phyloP scores from a whole-genome alignment of 2,888 invertebrate species.

The Perdita meconis region DNA sequence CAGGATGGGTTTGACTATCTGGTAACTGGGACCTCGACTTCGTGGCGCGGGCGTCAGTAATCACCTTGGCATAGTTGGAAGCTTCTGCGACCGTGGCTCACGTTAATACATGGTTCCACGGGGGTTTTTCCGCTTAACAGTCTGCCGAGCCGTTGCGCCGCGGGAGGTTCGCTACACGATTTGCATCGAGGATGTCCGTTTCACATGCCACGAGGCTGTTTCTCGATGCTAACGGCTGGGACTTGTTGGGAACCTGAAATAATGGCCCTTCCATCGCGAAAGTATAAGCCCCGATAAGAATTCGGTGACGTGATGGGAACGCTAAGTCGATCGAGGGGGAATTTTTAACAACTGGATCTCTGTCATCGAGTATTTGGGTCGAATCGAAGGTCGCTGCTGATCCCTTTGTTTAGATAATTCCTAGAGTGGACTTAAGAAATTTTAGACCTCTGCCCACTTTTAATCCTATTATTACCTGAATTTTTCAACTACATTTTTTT shows the following conservation, averaged over 20 bases:
- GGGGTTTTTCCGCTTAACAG: conserved; percentile 55
- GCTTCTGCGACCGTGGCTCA: conserved; percentile 27
- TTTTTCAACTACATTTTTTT: no score
- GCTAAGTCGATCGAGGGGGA: not conserved
- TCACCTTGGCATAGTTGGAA: conserved; percentile 15
- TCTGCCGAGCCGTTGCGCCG: conserved; percentile 20
- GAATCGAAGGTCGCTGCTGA: no score
- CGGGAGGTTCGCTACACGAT: conserved; percentile 55
- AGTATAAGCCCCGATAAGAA: conserved; percentile 20
- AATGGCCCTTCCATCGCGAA: conserved; percentile 15
- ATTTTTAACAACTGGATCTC: not conserved
- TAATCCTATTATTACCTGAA: no score
- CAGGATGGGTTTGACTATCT: conserved; percentile 32
- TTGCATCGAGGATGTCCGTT: conserved; percentile 61
- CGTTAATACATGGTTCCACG: conserved; percentile 51
- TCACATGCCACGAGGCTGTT: conserved; percentile 62
- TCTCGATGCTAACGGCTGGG: conserved; percentile 30
- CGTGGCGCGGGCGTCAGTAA: conserved; percentile 24
- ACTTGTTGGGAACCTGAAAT: conserved; percentile 20
- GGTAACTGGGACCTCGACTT: conserved; percentile 32
- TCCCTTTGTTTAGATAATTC: no score
- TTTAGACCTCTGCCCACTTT: no score
- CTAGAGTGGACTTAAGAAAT: no score
- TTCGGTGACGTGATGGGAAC: conserved; percentile 7
- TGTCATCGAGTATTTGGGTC: no score